A percentile compares a stretch with the other conserved stretches of the same genome.
Evolutionary conservation across 2,888 invertebrate genomes (phyloP).

Genomic region (Pyrrhia umbra): DNA sequence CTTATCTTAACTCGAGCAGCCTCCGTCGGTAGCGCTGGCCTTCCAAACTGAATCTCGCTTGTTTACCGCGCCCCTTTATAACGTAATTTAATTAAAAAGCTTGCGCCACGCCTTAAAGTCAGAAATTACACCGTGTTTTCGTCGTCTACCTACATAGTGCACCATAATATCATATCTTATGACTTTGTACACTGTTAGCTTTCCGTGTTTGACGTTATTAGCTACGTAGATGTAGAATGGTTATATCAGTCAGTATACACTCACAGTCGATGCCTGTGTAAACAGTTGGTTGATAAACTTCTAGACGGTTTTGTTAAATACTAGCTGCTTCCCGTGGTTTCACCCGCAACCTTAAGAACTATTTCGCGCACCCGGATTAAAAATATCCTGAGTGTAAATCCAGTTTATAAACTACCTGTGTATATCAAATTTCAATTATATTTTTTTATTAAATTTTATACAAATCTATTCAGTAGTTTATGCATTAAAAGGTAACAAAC

Average conservation of each 20-base stretch:
- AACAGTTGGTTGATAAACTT: constrained; percentile 1
- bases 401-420: too few relatives aligned
- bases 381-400: too few relatives aligned
- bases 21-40: constrained; percentile 69
- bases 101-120: constrained; percentile 55
- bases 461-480: too few relatives aligned
- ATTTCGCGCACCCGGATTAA: too few relatives aligned
- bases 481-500: too few relatives aligned
- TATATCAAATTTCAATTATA: too few relatives aligned
- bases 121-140: constrained; percentile 38
- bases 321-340: not conserved
- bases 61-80: constrained; percentile 77
- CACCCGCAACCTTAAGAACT: too few relatives aligned
- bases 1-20: constrained; percentile 81
- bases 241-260: constrained; percentile 17
- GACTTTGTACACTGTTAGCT: constrained; percentile 12
- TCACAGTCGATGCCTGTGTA: constrained; percentile 1
- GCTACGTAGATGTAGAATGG: constrained; percentile 10
- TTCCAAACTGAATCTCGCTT: constrained; percentile 75
- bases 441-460: too few relatives aligned
- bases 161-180: constrained; percentile 32
- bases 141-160: constrained; percentile 26
- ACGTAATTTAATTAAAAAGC: constrained; percentile 81
- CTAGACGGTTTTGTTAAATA: not conserved
- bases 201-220: constrained; percentile 25